Evolutionary conservation across 1,140 invertebrate species (phyloP).

Genomic region (Pygmarrhopalites habei): DNA sequence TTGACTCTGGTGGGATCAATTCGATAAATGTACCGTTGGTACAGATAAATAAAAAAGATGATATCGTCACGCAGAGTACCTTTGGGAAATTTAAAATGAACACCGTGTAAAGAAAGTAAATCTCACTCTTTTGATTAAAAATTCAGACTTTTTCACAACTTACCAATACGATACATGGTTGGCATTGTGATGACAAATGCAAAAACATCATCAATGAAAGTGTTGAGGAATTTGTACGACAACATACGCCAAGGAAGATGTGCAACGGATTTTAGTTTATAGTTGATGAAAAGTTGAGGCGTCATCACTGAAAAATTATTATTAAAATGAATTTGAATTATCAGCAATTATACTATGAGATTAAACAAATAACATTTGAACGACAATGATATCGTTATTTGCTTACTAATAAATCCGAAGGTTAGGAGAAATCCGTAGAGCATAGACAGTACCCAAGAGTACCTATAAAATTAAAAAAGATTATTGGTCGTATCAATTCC

Average conservation of each 20-base stretch:
- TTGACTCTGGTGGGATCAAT: slow-evolving; percentile 89
- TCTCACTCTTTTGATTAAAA: neutral
- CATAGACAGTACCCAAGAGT: slow-evolving; percentile 79
- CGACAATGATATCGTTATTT: too few species aligned
- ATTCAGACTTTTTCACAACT: too few species aligned
- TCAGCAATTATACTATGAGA: too few species aligned
- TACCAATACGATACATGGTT: slow-evolving; percentile 70
- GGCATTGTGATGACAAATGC: slow-evolving; percentile 99
- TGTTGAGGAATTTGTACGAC: slow-evolving; percentile 99
- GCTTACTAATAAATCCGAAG: slow-evolving; percentile 99
- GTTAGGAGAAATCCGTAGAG: slow-evolving; percentile 96
- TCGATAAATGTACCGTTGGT: slow-evolving; percentile 97
- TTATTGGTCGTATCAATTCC: too few species aligned
- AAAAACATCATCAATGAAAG: slow-evolving; percentile 99
- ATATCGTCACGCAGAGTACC: slow-evolving; percentile 94
- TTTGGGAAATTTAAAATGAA: neutral
- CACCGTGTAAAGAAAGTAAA: slow-evolving; percentile 50
- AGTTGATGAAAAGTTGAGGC: slow-evolving; percentile 97
- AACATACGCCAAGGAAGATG: slow-evolving; percentile 99
- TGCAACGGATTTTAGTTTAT: slow-evolving; percentile 97
- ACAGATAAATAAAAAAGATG: slow-evolving; percentile 96
- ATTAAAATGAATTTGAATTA: too few species aligned
- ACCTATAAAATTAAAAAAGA: too few species aligned
- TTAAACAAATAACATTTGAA: too few species aligned
- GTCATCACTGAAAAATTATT: too few species aligned